These are phyloP conservation scores for Acipenser transmontanus DNA, from an alignment of 2,797 vertebrate species.

Conservation along the genomic window DNA sequence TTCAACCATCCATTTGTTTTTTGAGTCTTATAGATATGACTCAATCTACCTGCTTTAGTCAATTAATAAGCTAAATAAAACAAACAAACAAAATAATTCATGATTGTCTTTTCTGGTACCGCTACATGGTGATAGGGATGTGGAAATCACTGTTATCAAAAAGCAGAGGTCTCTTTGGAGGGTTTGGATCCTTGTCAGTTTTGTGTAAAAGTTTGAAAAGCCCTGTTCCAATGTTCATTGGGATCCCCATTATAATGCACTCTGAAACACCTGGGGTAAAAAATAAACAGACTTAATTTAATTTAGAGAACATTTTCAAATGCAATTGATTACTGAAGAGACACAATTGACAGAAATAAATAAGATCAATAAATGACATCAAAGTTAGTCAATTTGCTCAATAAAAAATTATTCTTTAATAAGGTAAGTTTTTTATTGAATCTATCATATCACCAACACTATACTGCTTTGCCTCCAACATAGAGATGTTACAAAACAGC, in stretches of 20 bases:
- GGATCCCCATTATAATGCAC: conserved; percentile 98
- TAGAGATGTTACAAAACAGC: no score
- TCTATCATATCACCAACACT: no score
- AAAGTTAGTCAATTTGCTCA: not conserved
- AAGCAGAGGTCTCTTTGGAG: conserved; percentile 73
- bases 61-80: no score
- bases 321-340: not conserved
- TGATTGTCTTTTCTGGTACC: not conserved
- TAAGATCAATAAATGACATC: not conserved
- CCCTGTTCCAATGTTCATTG: conserved; percentile 96
- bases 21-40: no score
- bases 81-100: no score
- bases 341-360: not conserved
- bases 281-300: no score
- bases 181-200: conserved; percentile 71
- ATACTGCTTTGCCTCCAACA: no score
- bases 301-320: no score
- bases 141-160: conserved; percentile 86
- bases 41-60: no score
- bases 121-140: conserved; percentile 70
- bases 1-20: no score
- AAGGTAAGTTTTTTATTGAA: no score
- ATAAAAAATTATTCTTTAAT: no score
- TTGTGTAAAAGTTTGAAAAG: conserved; percentile 92
- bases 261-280: conserved; percentile 80